phyloP scores from a whole-genome alignment of 2,797 vertebrate species.

The Trematomus bernacchii region DNA sequence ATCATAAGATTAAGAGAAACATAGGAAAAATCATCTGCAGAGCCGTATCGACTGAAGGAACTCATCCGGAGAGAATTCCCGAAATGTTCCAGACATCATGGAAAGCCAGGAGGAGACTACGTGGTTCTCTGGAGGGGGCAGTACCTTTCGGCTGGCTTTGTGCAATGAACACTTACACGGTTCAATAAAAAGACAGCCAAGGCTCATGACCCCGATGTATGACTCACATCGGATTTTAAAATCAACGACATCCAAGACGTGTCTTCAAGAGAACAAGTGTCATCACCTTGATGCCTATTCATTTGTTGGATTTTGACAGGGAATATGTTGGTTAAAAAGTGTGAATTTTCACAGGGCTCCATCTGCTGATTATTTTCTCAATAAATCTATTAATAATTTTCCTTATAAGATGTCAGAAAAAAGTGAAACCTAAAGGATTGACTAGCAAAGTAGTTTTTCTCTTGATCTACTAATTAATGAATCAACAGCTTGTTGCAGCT shows the following conservation, averaged over 20 bases:
- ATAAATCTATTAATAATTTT: background rate
- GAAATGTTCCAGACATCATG: slow-evolving; percentile 39
- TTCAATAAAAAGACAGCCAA: slow-evolving; percentile 73
- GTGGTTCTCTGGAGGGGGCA: slow-evolving; percentile 69
- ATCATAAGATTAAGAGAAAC: slow-evolving; percentile 1
- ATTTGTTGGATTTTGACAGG: background rate
- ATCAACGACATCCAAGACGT: background rate
- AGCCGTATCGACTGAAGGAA: slow-evolving; percentile 2
- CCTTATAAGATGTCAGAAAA: background rate
- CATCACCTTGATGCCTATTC: background rate
- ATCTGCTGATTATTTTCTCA: background rate
- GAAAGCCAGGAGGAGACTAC: slow-evolving; percentile 31
- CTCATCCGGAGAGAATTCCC: slow-evolving; percentile 37
- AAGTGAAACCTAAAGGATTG: background rate
- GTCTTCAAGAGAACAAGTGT: slow-evolving; percentile 3
- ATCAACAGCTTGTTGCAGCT: background rate
- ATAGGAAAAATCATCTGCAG: slow-evolving; percentile 1
- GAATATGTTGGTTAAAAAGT: background rate
- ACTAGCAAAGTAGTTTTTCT: background rate
- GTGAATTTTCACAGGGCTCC: background rate
- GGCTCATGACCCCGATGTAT: slow-evolving; percentile 70
- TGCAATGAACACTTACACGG: slow-evolving; percentile 53
- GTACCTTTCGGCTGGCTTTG: slow-evolving; percentile 78
- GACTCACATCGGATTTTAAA: slow-evolving; percentile 45
- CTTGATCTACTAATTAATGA: background rate